These are phyloP conservation scores for Ascaphus truei DNA, from an alignment of 2,113 vertebrate genomes.

Conservation along the genomic window DNA sequence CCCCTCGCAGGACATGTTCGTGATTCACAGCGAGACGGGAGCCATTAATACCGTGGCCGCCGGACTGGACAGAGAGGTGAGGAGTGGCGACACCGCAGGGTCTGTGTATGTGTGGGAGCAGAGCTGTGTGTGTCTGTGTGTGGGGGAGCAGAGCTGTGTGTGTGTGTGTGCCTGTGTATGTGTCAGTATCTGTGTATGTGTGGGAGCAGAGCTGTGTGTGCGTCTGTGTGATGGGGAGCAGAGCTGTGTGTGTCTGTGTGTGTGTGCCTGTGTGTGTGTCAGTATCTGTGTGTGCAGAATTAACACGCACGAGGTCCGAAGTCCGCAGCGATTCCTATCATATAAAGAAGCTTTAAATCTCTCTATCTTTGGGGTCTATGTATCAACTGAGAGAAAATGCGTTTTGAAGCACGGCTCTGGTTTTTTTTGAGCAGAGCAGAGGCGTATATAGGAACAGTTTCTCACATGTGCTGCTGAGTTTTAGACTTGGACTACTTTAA, in stretches of 20 bases:
- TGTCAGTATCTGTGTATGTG: neutral
- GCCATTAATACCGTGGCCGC: slow-evolving; percentile 90
- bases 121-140: neutral
- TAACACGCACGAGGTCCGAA: no score
- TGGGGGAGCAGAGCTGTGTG: no score
- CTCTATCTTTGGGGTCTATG: no score
- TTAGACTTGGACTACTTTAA: no score
- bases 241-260: neutral
- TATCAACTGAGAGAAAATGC: no score
- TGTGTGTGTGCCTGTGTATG: neutral
- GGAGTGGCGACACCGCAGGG: slow-evolving; percentile 16
- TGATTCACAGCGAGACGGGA: slow-evolving; percentile 92
- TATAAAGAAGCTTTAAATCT: no score
- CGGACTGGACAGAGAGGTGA: slow-evolving; percentile 91
- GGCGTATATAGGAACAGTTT: no score
- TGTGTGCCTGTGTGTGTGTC: neutral
- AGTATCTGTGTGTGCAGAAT: no score
- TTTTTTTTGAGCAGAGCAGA: no score
- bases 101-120: neutral
- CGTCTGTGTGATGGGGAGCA: neutral
- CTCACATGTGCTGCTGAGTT: no score
- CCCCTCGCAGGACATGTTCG: slow-evolving; percentile 93
- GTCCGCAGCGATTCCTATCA: no score
- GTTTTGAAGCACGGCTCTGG: no score
- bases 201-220: neutral